These are phyloP conservation scores for Danio jaintianensis DNA, from an alignment of 2,797 vertebrate genomes.

Conservation along the genomic window DNA sequence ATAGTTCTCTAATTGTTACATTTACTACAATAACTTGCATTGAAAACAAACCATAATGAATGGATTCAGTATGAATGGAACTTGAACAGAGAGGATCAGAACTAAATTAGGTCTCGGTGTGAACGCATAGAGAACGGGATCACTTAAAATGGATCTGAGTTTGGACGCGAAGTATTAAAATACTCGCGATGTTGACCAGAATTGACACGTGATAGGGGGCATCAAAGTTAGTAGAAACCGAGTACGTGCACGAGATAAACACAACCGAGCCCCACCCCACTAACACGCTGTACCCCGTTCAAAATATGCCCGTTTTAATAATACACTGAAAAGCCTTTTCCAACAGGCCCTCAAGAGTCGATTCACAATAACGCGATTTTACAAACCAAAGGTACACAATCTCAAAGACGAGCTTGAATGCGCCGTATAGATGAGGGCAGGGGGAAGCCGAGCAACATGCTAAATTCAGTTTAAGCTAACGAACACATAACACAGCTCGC, in stretches of 20 bases:
- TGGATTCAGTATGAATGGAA: not conserved
- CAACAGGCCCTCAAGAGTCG: not conserved
- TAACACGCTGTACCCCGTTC: not conserved
- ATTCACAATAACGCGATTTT: not conserved
- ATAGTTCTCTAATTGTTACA: not conserved
- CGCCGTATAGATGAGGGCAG: not conserved
- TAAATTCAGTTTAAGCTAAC: not conserved
- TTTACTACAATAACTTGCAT: not conserved
- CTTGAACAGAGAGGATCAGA: not conserved
- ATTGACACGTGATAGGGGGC: not conserved
- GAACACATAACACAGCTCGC: not conserved
- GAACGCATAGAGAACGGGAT: not conserved
- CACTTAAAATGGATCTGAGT: not conserved
- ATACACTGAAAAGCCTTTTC: not conserved
- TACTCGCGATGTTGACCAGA: not conserved
- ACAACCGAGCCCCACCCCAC: slow-evolving; percentile 44
- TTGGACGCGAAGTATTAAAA: not conserved
- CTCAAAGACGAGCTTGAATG: not conserved
- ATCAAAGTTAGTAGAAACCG: slow-evolving; percentile 12
- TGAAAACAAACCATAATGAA: not conserved
- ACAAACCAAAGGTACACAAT: not conserved
- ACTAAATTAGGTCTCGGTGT: not conserved
- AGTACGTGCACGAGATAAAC: slow-evolving; percentile 18
- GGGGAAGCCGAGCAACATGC: not conserved
- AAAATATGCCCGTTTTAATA: not conserved